These are phyloP conservation scores for Tokudaia tokunoshimensis DNA, from an alignment of 2,797 vertebrate species.

Conservation along the genomic window DNA sequence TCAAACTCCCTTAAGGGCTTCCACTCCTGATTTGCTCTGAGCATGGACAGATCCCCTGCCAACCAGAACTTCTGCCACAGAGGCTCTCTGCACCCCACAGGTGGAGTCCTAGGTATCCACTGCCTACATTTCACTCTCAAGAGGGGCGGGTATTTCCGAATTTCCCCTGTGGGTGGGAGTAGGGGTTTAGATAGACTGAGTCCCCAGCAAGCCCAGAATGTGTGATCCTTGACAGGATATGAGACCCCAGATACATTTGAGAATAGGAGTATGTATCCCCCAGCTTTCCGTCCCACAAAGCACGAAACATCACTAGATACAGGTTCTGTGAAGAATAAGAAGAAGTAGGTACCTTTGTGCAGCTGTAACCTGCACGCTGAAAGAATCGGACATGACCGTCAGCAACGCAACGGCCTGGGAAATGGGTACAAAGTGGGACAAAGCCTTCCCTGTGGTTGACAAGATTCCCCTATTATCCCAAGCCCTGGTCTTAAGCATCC, in stretches of 20 bases:
- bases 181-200: background rate
- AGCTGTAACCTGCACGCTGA: background rate
- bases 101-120: background rate
- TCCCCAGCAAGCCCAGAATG: background rate
- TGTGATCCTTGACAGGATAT: background rate
- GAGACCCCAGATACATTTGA: background rate
- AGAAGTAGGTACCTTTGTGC: background rate
- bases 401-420: background rate
- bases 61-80: background rate
- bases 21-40: conserved; percentile 39
- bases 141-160: background rate
- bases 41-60: conserved; percentile 5
- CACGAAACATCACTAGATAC: no score
- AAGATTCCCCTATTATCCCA: background rate
- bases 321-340: background rate
- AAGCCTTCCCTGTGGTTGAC: background rate
- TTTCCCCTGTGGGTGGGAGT: background rate
- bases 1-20: conserved; percentile 51
- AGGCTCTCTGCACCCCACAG: background rate
- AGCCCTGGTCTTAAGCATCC: background rate
- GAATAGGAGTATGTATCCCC: background rate
- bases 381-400: background rate
- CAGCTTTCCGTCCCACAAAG: background rate
- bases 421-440: background rate
- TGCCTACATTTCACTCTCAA: background rate